Base-by-base conservation (phyloP, 2,113 vertebrate genomes). In the Ceuthmochares aereus region DNA sequence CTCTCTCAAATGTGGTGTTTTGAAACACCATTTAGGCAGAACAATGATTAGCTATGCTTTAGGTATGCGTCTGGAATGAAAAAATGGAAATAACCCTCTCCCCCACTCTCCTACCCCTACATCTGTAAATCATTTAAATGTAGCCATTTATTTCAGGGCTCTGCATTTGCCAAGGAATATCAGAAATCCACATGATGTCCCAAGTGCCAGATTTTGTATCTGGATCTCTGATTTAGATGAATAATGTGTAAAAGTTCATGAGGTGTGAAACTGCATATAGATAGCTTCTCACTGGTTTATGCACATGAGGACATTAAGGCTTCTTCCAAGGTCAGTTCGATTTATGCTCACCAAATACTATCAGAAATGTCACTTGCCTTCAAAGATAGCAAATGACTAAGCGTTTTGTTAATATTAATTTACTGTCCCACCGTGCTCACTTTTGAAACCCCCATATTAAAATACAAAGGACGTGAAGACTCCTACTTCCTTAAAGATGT, bases 191-290 rank as follows among this genome's bases (percentile, higher is more conserved):
- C 59, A 69, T 55, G 7, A 87, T 60, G 75, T 96, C 90, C 90
- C 86, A 81, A 81, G 95, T 86, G 96, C 78, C 91, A 89, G 75
- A 90, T 97, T 96, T 95, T 89, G 92, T 93, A 67, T 96, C 74
- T 89, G 89, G 73, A 77, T 87, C 91, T 95, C 86, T 90, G 94
- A 91, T 95, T 93, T 92, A 96, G 69, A 87, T 88, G 94, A 96
- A 52, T 96, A 96, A 96, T 86, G 90, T 87, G 95, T 95, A 97
- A 94, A 97, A 95, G 85, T 97, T 96, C 93, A 96, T 97, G 96
- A 94, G 93, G 90, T 96, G 94, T 97, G 95, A 97, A 97, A 96
- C 95, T 87, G 91, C 92, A 88, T 94, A 95, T 90, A 93, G 96
- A 95, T 96, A 64, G 95, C 73, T 96, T 73, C 85, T 92, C 84